Conservation (phyloP, 1,140 invertebrate genomes). For the Drosophila pectinifera region DNA sequence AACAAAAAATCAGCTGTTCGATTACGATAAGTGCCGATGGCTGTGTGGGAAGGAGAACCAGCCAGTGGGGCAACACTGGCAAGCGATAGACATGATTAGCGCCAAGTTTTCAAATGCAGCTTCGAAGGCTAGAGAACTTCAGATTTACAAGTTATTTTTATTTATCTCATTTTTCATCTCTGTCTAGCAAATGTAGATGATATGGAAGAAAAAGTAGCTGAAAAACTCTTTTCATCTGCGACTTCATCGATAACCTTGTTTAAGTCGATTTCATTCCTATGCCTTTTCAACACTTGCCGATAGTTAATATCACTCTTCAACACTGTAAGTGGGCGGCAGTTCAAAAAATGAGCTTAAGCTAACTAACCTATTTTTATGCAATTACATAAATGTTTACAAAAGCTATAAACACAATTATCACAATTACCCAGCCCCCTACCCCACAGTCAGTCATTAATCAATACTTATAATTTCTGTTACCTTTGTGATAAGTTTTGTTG, state of each 20-base stretch:
- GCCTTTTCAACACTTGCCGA: not conserved
- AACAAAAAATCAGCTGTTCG: conserved; percentile 40
- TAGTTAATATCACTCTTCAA: not conserved
- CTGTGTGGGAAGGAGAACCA: not conserved
- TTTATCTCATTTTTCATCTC: too few species aligned
- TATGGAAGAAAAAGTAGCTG: too few species aligned
- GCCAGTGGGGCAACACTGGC: not conserved
- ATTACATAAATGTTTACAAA: conserved; percentile 2
- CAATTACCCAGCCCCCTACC: not conserved
- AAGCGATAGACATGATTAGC: not conserved
- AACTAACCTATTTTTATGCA: not conserved
- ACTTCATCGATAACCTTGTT: too few species aligned
- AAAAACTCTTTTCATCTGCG: too few species aligned
- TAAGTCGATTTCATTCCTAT: too few species aligned
- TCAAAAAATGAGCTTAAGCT: not conserved
- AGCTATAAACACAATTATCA: not conserved
- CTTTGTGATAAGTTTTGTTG: conserved; percentile 14
- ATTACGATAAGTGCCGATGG: not conserved
- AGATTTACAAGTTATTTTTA: too few species aligned
- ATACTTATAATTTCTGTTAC: conserved; percentile 1
- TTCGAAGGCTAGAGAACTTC: too few species aligned
- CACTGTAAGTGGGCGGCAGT: not conserved
- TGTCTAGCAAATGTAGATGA: too few species aligned
- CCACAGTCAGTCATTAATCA: conserved; percentile 2
- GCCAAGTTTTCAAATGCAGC: not conserved